Evolutionary conservation across 2,888 invertebrate species (phyloP).

Genomic region (Himalopsyche anomala): DNA sequence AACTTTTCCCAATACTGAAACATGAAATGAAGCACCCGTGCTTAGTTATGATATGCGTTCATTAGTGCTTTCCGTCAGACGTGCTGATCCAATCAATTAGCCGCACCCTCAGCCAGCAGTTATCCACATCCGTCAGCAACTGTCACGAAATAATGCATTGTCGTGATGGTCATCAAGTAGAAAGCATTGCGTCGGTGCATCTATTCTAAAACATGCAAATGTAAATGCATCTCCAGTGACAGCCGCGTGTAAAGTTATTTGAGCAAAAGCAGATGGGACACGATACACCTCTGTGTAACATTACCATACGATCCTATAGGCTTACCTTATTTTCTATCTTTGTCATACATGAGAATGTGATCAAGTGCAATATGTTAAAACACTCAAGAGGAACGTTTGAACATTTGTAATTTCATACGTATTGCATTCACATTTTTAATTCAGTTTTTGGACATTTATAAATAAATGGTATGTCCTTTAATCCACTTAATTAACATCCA

Average conservation of each 20-base stretch:
- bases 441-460: no score
- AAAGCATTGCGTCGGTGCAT: not conserved
- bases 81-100: constrained; percentile 32
- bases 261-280: not conserved
- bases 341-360: no score
- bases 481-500: no score
- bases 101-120: not conserved
- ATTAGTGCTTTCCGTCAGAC: constrained; percentile 5
- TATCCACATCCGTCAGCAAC: not conserved
- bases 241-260: constrained; percentile 14
- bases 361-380: no score
- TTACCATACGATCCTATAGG: no score
- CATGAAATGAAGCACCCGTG: no score
- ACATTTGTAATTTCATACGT: no score
- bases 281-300: not conserved
- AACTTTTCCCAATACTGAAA: no score
- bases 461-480: no score
- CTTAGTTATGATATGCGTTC: not conserved
- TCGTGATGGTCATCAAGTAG: constrained; percentile 14
- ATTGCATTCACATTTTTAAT: no score
- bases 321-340: no score
- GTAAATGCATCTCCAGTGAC: constrained; percentile 30
- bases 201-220: constrained; percentile 42
- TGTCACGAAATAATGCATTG: constrained; percentile 26
- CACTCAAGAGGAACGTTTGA: no score